Base-by-base conservation (phyloP, 2,797 vertebrate genomes). In the Gallinago nigripennis region DNA sequence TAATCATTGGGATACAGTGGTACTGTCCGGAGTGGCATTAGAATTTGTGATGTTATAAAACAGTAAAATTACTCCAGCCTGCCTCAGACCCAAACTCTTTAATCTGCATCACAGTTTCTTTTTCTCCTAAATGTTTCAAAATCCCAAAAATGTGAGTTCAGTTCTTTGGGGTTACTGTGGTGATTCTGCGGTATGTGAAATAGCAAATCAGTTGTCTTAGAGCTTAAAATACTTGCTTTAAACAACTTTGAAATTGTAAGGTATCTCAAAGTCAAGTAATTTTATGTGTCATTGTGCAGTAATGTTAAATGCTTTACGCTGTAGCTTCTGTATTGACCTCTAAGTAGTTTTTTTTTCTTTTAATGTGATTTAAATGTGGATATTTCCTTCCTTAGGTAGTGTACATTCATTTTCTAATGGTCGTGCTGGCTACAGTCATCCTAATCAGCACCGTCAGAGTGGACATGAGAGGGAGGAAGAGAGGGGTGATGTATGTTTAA, bases 361-460 rank as follows among this genome's bases (percentile, higher is more conserved):
- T 77, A 12, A 50, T 8, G 2, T 56, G 3, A 33, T 78, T 95
- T 79, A 89, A 81, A 71, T 88, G 48, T 69, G 37, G 43, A 7
- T 96, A 12, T 93, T 71, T 98, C 93, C 94, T 79, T 98, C 81
- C 58, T 60, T 98, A 99, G 99, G 99, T 88, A 98, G 95, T 27
- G 79, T 99, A 41, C 99, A 99, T 96, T 98, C 99, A 11, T 99
- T 99, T 97, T 98, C 98, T 95, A 99, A 99, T 78, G 98, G 99
- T 95, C 98, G 99, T 83, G 97, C 98, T 28, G 98, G 98, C 77
- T 99, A 98, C 97, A 99, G 98, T 97, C 98, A 99, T 83, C 99
- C 99, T 37, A 98, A 98, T 88, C 98, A 98, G 12, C 98, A 99
- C 90, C 98, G 99, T 90, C 98, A 98, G 53, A 98, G 98, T 70